Conservation (phyloP, 2,797 vertebrate species). For the Eidolon dupreanum region DNA sequence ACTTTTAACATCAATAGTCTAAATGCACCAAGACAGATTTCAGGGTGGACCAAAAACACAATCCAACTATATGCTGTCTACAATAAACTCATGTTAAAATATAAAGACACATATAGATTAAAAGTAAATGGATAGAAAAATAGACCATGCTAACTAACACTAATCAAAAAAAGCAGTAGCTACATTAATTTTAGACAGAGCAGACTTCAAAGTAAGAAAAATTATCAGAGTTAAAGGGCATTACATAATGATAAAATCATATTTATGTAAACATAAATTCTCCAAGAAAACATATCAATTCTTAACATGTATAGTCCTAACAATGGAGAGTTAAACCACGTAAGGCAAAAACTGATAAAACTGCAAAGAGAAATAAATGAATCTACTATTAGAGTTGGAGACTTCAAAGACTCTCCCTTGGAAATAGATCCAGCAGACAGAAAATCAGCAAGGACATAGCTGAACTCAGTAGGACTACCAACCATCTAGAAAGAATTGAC, state of each 20-base stretch:
- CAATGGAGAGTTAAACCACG: neutral
- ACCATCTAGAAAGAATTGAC: neutral
- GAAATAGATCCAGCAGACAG: neutral
- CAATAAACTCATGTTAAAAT: neutral
- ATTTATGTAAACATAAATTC: neutral
- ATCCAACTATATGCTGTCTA: neutral
- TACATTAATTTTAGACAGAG: neutral
- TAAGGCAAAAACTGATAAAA: neutral
- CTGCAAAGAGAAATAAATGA: neutral
- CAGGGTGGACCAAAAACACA: neutral
- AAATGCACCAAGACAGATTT: neutral
- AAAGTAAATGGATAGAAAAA: neutral
- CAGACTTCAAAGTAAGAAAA: neutral
- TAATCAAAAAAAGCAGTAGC: neutral
- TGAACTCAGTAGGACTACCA: neutral
- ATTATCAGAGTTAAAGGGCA: neutral
- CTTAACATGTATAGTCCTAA: neutral
- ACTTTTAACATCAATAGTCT: neutral
- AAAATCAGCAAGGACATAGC: neutral
- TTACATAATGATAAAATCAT: neutral
- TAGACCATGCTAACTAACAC: neutral
- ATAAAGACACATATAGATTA: neutral
- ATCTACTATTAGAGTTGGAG: neutral
- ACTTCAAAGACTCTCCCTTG: neutral
- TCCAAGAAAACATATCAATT: neutral